Percentiles rank a stretch among this genome's conserved stretches.
phyloP scores from a whole-genome alignment of 2,888 invertebrate genomes.

The Lycia hirtaria region DNA sequence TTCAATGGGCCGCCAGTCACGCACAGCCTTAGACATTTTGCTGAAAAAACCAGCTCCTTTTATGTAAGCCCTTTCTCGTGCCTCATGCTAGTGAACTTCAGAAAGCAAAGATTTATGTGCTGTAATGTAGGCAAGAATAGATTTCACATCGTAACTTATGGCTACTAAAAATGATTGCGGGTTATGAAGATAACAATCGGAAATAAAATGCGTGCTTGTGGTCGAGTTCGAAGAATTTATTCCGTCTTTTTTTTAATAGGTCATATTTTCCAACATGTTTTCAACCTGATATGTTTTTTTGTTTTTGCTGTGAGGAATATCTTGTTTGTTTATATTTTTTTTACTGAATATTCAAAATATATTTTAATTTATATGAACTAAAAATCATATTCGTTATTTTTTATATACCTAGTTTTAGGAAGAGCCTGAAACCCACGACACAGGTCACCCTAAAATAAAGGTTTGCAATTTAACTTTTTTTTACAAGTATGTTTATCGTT shows the following conservation, averaged over 20 bases:
- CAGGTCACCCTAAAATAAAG: too few relatives aligned
- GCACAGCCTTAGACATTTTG: constrained; percentile 32
- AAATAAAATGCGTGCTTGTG: constrained; percentile 33
- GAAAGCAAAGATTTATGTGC: constrained; percentile 46
- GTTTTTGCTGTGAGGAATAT: not conserved
- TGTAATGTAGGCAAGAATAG: constrained; percentile 43
- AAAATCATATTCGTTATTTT: too few relatives aligned
- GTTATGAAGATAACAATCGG: constrained; percentile 37
- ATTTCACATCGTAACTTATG: constrained; percentile 42
- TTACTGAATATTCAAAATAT: too few relatives aligned
- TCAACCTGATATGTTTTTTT: not conserved
- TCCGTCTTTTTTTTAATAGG: not conserved
- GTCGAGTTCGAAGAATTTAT: constrained; percentile 13
- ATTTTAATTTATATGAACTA: too few relatives aligned
- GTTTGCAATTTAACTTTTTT: too few relatives aligned
- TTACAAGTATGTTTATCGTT: too few relatives aligned
- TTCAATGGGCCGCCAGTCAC: constrained; percentile 55
- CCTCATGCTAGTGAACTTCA: constrained; percentile 69
- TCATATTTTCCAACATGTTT: not conserved
- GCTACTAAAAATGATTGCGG: constrained; percentile 40
- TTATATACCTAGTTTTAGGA: too few relatives aligned
- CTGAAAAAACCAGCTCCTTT: constrained; percentile 53
- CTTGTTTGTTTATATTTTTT: too few relatives aligned
- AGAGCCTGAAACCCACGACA: too few relatives aligned
- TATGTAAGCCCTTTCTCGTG: constrained; percentile 77